Base-by-base conservation (phyloP, 2,797 vertebrate species). In the Sciurus carolinensis region DNA sequence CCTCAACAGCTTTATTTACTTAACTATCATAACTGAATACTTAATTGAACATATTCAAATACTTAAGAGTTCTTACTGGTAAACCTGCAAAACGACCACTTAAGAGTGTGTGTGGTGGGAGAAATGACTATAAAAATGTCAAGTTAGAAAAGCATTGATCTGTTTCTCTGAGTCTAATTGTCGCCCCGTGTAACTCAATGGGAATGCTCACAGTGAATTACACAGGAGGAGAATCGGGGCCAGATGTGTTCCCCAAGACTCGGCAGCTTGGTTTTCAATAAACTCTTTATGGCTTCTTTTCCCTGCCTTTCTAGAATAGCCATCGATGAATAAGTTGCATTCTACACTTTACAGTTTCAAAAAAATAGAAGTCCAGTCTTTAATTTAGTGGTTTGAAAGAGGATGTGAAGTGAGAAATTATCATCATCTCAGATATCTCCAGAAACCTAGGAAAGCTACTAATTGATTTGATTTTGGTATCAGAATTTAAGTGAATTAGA, bases 1-100 rank as follows among this genome's bases (percentile, higher is more conserved):
- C 42, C 54, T 87, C 87, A 73, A 83, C 36, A 84, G 89, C 72
- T 95, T 93, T 96, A 80, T 94, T 95, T 87, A 89, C 86, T 96
- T 97, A 97, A 80, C 73, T 96, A 44, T 95, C 94, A 80, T 73
- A 91, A 96, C 92, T 81, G 82, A 95, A 81, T 93, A 87, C 73
- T 95, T 97, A 84, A 95, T 90, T 84, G 79, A 88, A 91, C 67
- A 66, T 92, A 88, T 73, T 96, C 90, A 95, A 95, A 97, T 87
- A 76, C 59, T 73, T 96, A 76, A 76, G 69, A 73, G 82, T 88
- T 90, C 44, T 92, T 92, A 57, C 90, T 92, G 64, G 93, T 72
- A 92, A 94, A 95, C 95, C 88, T 96, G 91, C 84, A 94, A 92
- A 57, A 93, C 85, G 88, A 90, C 75, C 88, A 66, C 87, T 96